A percentile compares a stretch with the other conserved stretches of the same genome.
Evolutionary conservation across 2,113 vertebrate genomes (phyloP).

Genomic region (Ageneiosus marmoratus): DNA sequence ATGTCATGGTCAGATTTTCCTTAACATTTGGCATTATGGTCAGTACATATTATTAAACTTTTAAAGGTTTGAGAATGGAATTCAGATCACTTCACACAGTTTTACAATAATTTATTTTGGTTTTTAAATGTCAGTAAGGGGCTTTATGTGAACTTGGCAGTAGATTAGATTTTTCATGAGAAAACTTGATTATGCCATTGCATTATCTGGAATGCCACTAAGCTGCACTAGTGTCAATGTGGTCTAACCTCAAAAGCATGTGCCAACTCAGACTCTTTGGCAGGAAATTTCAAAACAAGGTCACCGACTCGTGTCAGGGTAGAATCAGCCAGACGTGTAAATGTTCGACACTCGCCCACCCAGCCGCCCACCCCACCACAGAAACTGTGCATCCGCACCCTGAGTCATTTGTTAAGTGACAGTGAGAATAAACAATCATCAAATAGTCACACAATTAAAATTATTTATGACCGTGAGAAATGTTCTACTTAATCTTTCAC

Average conservation of each 20-base stretch:
- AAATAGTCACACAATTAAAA: conserved; percentile 25
- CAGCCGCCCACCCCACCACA: conserved; percentile 5
- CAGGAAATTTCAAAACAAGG: conserved; percentile 37
- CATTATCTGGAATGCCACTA: not conserved
- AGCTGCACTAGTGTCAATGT: conserved; percentile 10
- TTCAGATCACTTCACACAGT: not conserved
- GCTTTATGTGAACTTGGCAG: not conserved
- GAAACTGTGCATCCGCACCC: not conserved
- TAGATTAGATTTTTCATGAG: not conserved
- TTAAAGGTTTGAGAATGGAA: not conserved
- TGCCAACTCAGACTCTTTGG: conserved; percentile 22
- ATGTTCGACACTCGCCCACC: not conserved
- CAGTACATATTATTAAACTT: no score
- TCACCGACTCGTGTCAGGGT: conserved; percentile 24
- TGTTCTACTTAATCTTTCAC: conserved; percentile 2
- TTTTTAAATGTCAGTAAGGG: not conserved
- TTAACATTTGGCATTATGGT: not conserved
- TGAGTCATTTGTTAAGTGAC: conserved; percentile 36
- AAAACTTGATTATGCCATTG: not conserved
- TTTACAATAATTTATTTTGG: not conserved
- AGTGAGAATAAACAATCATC: not conserved
- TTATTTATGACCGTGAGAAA: not conserved
- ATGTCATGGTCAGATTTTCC: not conserved
- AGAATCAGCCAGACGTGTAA: conserved; percentile 29
- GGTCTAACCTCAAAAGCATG: conserved; percentile 25